Conservation (phyloP, 2,888 invertebrate species). For the Pristionchus japonicus region DNA sequence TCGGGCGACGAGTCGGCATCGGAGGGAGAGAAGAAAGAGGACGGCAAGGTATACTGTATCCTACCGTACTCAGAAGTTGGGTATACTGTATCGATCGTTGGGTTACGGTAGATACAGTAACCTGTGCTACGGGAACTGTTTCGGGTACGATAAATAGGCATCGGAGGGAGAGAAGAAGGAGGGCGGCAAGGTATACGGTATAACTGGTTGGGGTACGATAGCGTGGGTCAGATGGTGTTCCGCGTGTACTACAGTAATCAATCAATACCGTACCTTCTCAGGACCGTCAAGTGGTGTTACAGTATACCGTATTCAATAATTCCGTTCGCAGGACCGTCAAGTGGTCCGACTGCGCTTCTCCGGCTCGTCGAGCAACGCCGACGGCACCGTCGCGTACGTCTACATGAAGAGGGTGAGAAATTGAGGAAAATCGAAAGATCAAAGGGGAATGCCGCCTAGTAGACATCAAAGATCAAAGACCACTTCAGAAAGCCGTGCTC, state of each 20-base stretch:
- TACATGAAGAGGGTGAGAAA: neutral
- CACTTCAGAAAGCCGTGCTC: neutral
- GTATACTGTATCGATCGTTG: neutral
- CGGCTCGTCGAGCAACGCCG: neutral
- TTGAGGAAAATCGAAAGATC: too few relatives aligned
- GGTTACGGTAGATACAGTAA: neutral
- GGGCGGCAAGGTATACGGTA: neutral
- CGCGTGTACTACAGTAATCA: neutral
- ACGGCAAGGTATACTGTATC: neutral
- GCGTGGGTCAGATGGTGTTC: neutral
- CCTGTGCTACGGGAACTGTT: neutral
- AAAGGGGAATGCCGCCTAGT: too few relatives aligned
- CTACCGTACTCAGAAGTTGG: neutral
- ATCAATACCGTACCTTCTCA: neutral
- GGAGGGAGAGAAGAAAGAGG: neutral
- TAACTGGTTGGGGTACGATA: neutral
- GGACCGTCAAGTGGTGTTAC: neutral
- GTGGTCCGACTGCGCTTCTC: conserved; percentile 2
- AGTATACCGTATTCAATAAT: neutral
- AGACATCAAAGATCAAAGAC: neutral
- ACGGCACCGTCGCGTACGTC: neutral
- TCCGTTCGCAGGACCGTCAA: neutral
- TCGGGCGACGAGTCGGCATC: neutral
- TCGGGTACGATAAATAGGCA: too few relatives aligned
- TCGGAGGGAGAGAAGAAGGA: too few relatives aligned